Conservation (phyloP, 2,113 vertebrate species). For the Cathartes aura region DNA sequence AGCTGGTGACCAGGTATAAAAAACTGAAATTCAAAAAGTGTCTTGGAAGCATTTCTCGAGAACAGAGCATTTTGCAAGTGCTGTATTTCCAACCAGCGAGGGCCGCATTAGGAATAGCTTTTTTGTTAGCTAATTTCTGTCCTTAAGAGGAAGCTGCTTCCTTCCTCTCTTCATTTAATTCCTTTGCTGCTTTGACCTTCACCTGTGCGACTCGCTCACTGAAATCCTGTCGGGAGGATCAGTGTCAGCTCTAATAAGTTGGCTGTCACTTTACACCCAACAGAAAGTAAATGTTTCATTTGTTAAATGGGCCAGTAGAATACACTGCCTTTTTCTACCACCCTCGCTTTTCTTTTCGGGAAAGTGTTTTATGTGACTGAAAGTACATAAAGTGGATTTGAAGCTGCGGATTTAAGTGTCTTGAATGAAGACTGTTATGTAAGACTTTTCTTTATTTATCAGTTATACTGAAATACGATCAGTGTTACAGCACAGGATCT, state of each 20-base stretch:
- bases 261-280: constrained; percentile 68
- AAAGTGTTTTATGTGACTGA: neutral
- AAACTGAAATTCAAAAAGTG: neutral
- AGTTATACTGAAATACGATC: neutral
- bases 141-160: neutral
- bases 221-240: constrained; percentile 69
- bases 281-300: constrained; percentile 57
- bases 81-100: neutral
- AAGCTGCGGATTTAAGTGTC: neutral
- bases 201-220: constrained; percentile 28
- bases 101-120: neutral
- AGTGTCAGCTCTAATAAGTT: constrained; percentile 66
- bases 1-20: neutral
- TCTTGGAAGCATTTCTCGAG: neutral
- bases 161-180: constrained; percentile 53
- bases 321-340: neutral
- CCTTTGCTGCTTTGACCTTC: constrained; percentile 54
- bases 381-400: neutral
- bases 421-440: neutral
- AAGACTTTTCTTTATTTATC: constrained; percentile 36
- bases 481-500: neutral
- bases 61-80: neutral
- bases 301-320: constrained; percentile 33
- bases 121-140: constrained; percentile 15
- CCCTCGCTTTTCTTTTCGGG: neutral